Percentiles rank a stretch among this genome's conserved stretches.
Conservation (phyloP, 2,888 invertebrate species). For the Nemoura dubitans region DNA sequence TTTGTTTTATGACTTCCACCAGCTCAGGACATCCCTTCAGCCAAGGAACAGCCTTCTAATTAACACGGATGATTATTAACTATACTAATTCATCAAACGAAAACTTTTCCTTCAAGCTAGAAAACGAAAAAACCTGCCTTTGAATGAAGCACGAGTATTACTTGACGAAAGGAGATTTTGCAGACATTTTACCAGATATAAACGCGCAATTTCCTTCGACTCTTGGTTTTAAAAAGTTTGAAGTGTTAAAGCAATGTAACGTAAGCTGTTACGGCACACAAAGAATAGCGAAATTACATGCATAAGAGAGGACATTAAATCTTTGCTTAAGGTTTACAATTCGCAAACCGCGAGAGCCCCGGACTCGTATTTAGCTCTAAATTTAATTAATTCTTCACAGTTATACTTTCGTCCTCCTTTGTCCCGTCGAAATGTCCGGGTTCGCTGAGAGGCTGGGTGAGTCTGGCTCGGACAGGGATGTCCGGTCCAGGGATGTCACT, state of each 20-base stretch:
- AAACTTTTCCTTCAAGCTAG: not conserved
- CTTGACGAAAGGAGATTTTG: not conserved
- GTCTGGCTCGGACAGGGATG: not conserved
- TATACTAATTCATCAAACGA: not conserved
- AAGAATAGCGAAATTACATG: not conserved
- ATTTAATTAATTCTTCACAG: not conserved
- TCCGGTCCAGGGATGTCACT: not conserved
- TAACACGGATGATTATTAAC: not conserved
- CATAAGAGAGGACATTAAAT: not conserved
- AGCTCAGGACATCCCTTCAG: not conserved
- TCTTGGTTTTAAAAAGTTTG: not conserved
- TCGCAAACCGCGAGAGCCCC: not conserved
- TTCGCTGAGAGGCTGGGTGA: too few relatives aligned
- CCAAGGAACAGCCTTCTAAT: not conserved
- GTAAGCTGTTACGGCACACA: not conserved
- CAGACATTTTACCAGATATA: not conserved
- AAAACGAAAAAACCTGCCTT: not conserved
- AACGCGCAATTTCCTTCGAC: not conserved
- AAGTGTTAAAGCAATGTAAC: not conserved
- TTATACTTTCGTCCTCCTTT: not conserved
- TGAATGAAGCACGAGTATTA: not conserved
- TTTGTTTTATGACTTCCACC: not conserved
- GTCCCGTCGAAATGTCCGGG: not conserved
- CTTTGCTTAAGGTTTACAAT: not conserved
- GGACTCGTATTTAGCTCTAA: not conserved